A percentile compares a stretch with the other conserved stretches of the same genome.
phyloP scores from a whole-genome alignment of 2,113 vertebrate genomes.

The Eonycteris spelaea region DNA sequence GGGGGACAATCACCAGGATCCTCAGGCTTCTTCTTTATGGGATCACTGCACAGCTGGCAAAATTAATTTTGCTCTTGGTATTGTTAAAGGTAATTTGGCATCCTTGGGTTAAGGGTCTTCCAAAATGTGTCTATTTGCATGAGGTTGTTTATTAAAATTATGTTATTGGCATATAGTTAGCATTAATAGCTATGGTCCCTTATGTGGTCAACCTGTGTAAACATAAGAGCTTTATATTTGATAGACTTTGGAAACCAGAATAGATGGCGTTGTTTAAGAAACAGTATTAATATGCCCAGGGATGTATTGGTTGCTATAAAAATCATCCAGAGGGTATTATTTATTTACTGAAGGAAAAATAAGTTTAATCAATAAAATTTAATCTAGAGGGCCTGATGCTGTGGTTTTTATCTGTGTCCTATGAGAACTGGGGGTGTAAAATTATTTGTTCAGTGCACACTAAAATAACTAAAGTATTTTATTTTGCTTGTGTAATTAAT shows the following conservation, averaged over 20 bases:
- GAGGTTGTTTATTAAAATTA: background rate
- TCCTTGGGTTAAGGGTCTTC: background rate
- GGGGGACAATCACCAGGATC: background rate
- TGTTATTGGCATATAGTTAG: fast-evolving
- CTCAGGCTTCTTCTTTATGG: too few relatives aligned
- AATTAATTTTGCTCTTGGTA: background rate
- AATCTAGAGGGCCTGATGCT: background rate
- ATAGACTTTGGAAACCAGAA: background rate
- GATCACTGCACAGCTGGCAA: too few relatives aligned
- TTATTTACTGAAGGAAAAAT: conserved; percentile 36
- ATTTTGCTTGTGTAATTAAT: background rate
- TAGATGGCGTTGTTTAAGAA: background rate
- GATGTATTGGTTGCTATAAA: background rate
- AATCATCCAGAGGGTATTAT: background rate
- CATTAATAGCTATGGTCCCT: too few relatives aligned
- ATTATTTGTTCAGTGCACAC: background rate
- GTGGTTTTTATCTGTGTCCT: background rate
- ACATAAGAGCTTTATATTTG: background rate
- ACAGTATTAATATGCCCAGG: background rate
- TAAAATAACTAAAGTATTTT: background rate
- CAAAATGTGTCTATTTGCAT: background rate
- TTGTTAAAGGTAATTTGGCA: background rate
- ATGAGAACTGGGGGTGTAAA: background rate
- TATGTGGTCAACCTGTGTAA: background rate
- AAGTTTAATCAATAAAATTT: background rate